Conservation (phyloP, 2,113 vertebrate genomes). For the Cephalopterus ornatus region DNA sequence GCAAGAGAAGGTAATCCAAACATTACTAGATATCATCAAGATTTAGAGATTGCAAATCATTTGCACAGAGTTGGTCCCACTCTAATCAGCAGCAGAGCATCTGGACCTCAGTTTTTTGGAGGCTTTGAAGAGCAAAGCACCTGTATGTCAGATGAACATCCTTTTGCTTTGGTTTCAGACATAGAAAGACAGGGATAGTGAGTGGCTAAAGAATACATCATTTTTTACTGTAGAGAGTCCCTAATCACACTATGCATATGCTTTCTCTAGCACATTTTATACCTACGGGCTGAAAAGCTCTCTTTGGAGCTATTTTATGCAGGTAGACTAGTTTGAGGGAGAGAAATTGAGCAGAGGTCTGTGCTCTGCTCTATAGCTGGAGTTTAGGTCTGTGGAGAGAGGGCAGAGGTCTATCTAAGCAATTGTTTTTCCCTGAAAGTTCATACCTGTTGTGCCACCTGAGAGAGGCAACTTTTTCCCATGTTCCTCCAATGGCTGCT, state of each 20-base stretch:
- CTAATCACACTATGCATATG: neutral
- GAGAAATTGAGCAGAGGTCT: neutral
- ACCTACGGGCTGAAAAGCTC: neutral
- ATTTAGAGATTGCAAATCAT: neutral
- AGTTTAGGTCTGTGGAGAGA: neutral
- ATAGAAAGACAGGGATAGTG: neutral
- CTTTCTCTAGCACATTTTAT: neutral
- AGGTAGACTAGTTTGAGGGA: neutral
- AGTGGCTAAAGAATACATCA: neutral
- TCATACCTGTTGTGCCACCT: neutral
- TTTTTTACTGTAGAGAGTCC: neutral
- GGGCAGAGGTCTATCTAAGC: neutral
- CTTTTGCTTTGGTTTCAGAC: neutral
- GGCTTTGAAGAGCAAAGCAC: neutral
- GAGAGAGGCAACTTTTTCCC: neutral
- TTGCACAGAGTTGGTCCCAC: neutral
- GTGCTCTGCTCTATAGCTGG: neutral
- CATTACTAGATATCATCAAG: neutral
- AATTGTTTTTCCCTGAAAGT: neutral
- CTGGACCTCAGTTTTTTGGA: neutral
- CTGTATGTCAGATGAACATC: neutral
- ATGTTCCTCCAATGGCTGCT: neutral
- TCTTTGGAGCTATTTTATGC: neutral
- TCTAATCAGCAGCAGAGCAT: neutral
- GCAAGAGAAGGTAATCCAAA: neutral